A percentile compares a stretch with the other conserved stretches of the same genome.
Conservation (phyloP, 2,888 invertebrate species). For the Ferrisia virgata region DNA sequence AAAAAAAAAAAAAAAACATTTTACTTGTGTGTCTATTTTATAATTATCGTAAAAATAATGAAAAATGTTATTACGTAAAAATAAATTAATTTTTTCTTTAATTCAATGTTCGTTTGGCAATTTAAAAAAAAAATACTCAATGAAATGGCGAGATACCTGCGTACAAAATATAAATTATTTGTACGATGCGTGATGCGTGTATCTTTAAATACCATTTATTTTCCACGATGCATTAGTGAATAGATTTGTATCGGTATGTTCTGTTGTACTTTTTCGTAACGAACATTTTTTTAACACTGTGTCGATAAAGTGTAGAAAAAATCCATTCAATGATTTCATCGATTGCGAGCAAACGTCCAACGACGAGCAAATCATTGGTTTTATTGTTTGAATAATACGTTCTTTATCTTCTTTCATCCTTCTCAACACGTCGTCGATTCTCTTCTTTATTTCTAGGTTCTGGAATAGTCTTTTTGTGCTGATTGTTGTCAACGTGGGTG, state of each 20-base stretch:
- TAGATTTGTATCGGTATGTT: background rate
- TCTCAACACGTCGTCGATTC: background rate
- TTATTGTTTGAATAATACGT: background rate
- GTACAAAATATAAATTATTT: too few species aligned
- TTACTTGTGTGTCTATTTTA: too few species aligned
- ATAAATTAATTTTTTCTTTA: too few species aligned
- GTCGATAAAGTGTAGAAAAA: background rate
- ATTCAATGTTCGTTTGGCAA: too few species aligned
- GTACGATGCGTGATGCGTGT: too few species aligned
- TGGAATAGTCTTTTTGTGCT: background rate
- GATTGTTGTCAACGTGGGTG: background rate
- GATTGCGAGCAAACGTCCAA: background rate
- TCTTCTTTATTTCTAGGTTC: background rate
- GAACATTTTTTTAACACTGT: background rate
- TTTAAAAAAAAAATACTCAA: too few species aligned
- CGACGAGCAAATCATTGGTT: background rate
- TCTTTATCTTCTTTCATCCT: background rate
- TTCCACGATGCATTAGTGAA: too few species aligned
- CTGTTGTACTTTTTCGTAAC: background rate
- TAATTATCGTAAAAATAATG: too few species aligned
- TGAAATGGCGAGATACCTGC: too few species aligned
- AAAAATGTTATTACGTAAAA: too few species aligned
- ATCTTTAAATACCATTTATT: too few species aligned
- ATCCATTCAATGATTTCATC: background rate
- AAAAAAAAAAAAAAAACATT: too few species aligned